Evolutionary conservation across 2,797 vertebrate species (phyloP), one percentile per base, ranked within the genome.

Genomic region (Smutsia temminckii): DNA sequence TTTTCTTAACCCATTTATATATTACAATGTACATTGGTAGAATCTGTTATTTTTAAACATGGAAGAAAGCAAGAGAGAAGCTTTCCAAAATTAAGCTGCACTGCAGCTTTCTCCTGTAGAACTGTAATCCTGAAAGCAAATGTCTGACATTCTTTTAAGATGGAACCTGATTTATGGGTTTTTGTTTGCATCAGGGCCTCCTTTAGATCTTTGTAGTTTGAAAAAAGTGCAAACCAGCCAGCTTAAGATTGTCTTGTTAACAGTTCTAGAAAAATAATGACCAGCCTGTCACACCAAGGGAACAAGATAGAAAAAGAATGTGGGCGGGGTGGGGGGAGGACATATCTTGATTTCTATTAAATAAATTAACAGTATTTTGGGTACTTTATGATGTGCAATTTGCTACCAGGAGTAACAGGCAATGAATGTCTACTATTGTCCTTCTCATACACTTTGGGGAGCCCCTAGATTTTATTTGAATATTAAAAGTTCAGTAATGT

Each of bases 181-280:
- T 95, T 88, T 93, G 69, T 29, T 29, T 63, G 37, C 69, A 74
- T 77, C 55, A 53, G 0, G 86, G 59, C 51, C 37, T 86, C 46
- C 25, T 64, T 77, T 74, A 93, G 66, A 77, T 91, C 2, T 10
- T 0, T 86, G 49, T 37, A 71, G 18, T 57, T 71, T 94, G 85
- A 77, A 89, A 91, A 46, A 84, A 80, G 13, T 77, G 14, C 66
- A 81, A 94, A 80, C 25, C 27, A 69, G 16, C 21, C 40, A 64
- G 55, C 12, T 95, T 92, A 75, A 59, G 37, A 83, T 90, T 27
- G 51, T 32, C 68, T 93, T 93, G 59, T 80, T 66, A 88, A 92
- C 53, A 88, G 14, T 86, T 91, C 21, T 90, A 34, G 29, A 86
- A 75, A 77, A 96, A 75, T 85, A 85, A 94, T 90, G 85, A 68